Conservation (phyloP, 2,113 vertebrate genomes). For the Corythaeola cristata region DNA sequence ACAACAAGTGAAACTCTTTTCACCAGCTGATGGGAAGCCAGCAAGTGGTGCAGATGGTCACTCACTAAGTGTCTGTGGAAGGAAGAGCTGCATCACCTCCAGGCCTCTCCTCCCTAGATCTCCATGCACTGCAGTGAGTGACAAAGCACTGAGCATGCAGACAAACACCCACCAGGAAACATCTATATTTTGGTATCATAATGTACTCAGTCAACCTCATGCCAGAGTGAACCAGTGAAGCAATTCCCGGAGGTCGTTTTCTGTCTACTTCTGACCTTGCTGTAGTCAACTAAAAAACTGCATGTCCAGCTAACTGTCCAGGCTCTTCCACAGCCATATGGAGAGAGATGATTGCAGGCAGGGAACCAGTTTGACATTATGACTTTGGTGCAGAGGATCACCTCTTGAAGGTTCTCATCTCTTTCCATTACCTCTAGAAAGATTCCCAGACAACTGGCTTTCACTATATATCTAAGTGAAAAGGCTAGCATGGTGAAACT, state of each 20-base stretch:
- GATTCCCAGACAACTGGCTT: background rate
- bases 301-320: rapidly evolving
- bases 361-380: background rate
- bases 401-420: background rate
- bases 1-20: background rate
- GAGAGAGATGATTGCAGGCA: background rate
- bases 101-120: background rate
- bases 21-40: background rate
- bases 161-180: background rate
- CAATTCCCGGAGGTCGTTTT: background rate
- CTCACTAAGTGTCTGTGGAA: background rate
- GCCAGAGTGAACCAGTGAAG: background rate
- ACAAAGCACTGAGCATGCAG: background rate
- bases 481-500: background rate
- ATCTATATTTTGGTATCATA: background rate
- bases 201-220: background rate
- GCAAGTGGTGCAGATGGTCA: background rate
- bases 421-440: background rate
- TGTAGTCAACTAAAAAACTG: background rate
- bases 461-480: background rate
- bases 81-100: background rate
- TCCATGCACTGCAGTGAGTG: background rate
- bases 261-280: background rate
- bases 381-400: background rate
- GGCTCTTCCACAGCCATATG: background rate